Evolutionary conservation across 2,113 vertebrate species (phyloP).

Genomic region (Xyrauchen texanus): DNA sequence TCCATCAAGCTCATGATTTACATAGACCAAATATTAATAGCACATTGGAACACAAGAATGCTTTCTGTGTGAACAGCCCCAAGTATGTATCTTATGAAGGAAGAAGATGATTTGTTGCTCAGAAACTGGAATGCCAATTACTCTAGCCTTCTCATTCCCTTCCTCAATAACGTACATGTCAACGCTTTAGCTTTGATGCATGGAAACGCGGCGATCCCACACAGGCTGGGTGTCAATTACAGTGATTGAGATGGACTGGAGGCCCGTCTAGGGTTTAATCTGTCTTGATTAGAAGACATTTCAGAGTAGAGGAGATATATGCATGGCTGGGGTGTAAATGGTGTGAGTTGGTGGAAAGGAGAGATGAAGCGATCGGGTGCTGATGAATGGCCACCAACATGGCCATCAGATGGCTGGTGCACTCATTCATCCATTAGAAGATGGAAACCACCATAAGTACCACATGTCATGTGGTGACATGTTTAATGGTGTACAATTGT

Average conservation of each 20-base stretch:
- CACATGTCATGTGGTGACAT: too few relatives aligned
- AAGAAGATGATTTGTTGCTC: not conserved
- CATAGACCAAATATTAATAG: too few relatives aligned
- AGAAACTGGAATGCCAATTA: not conserved
- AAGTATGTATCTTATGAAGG: not conserved
- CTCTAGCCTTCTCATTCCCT: not conserved
- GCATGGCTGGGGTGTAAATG: not conserved
- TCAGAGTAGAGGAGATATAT: slow-evolving; percentile 12
- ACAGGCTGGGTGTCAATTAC: not conserved
- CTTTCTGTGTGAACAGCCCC: too few relatives aligned
- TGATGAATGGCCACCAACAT: not conserved
- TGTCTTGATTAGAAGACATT: slow-evolving; percentile 39
- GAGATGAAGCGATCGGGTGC: not conserved
- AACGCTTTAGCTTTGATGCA: not conserved
- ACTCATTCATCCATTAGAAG: not conserved
- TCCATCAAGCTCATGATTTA: too few relatives aligned
- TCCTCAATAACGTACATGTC: not conserved
- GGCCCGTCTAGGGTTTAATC: slow-evolving; percentile 11
- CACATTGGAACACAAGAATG: too few relatives aligned
- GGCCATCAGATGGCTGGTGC: not conserved
- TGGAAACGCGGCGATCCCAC: not conserved
- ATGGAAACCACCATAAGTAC: not conserved
- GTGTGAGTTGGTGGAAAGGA: not conserved
- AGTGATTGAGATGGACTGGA: slow-evolving; percentile 20
- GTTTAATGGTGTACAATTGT: too few relatives aligned